These are phyloP conservation scores for Corvus cornix DNA, from an alignment of 2,113 vertebrate species.

Conservation along the genomic window DNA sequence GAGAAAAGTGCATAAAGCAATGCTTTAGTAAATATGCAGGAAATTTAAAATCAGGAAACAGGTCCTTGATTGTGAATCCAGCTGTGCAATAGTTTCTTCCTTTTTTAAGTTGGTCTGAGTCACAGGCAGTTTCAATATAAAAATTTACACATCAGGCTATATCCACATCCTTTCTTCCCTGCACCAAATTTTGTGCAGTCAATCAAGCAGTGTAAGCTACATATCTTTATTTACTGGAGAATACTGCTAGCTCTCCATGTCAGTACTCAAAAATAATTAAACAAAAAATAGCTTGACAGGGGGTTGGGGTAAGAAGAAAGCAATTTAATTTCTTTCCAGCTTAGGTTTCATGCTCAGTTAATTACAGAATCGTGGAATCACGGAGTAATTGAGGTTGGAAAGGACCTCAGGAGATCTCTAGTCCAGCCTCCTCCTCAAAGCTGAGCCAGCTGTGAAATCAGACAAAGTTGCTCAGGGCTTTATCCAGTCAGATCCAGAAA, in stretches of 20 bases:
- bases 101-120: conserved; percentile 21
- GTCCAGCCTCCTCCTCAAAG: background rate
- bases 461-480: background rate
- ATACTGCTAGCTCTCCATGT: background rate
- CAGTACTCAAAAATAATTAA: conserved; percentile 49
- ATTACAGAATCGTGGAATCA: conserved; percentile 39
- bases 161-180: background rate
- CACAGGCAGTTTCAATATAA: background rate
- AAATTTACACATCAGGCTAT: background rate
- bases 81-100: conserved; percentile 25
- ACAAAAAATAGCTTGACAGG: conserved; percentile 1
- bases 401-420: conserved; percentile 31
- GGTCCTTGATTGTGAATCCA: background rate
- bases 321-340: conserved; percentile 53
- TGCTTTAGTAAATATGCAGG: conserved; percentile 12
- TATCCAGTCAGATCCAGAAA: background rate
- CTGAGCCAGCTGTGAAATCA: conserved; percentile 11
- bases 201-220: conserved; percentile 10
- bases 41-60: background rate
- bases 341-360: conserved; percentile 44
- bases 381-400: conserved; percentile 36
- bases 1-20: background rate
- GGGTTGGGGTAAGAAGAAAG: conserved; percentile 1
- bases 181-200: conserved; percentile 6
- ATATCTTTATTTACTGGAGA: conserved; percentile 10